A percentile compares a stretch with the other conserved stretches of the same genome.
phyloP scores from a whole-genome alignment of 1,140 invertebrate species.

The Akabosia matsudoensis region DNA sequence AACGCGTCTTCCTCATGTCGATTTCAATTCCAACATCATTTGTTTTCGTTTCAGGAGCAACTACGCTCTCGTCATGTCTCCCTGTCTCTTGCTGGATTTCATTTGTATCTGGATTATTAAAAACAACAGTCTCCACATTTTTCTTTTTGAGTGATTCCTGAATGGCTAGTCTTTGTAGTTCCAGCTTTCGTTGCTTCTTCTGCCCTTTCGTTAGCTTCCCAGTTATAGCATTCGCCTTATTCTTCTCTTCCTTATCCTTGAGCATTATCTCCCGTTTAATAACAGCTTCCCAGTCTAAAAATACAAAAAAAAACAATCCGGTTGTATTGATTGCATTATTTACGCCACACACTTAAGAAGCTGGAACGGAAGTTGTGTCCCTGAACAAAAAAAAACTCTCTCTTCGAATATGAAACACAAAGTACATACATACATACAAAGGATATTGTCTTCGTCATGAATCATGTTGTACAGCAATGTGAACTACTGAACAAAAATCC shows the following conservation, averaged over 20 bases:
- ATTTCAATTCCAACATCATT: constrained; percentile 16
- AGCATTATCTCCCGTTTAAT: background rate
- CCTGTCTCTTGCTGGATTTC: background rate
- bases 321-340: no score
- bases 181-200: background rate
- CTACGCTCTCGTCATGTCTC: no score
- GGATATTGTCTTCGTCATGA: no score
- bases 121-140: constrained; percentile 27
- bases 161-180: background rate
- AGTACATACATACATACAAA: no score
- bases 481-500: no score
- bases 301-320: background rate
- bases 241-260: background rate
- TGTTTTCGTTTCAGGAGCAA: background rate
- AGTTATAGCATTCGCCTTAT: background rate
- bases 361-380: no score
- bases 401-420: no score
- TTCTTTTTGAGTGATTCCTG: background rate
- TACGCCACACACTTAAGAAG: no score
- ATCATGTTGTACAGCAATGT: no score
- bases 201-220: background rate
- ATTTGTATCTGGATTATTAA: constrained; percentile 22
- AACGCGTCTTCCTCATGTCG: constrained; percentile 37
- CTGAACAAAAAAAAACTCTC: no score
- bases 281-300: constrained; percentile 8